A percentile compares a stretch with the other conserved stretches of the same genome.
Evolutionary conservation across 2,888 invertebrate species (phyloP).

Genomic region (Tenthredo amoena): DNA sequence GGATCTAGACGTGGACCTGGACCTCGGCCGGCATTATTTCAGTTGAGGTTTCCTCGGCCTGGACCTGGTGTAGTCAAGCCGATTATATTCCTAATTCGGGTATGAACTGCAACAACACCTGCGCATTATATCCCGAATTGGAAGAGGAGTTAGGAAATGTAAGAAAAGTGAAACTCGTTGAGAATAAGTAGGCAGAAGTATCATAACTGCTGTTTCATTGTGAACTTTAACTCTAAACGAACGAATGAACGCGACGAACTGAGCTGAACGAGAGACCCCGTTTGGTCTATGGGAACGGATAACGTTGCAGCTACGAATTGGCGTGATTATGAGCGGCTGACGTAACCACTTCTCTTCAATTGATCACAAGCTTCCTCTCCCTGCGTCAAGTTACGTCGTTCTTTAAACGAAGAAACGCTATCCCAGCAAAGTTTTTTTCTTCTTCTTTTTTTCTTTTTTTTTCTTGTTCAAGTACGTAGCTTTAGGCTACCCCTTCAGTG

Average conservation of each 20-base stretch:
- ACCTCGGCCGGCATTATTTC: not conserved
- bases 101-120: not conserved
- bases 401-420: not conserved
- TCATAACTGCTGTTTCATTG: not conserved
- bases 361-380: conserved; percentile 57
- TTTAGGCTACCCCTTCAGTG: not conserved
- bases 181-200: not conserved
- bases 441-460: not conserved
- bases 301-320: conserved; percentile 50
- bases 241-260: not conserved
- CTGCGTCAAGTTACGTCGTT: not conserved
- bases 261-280: conserved; percentile 9
- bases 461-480: not conserved
- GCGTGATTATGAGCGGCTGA: conserved; percentile 60
- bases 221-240: not conserved
- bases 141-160: not conserved
- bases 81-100: not conserved
- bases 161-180: not conserved
- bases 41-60: not conserved
- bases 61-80: not conserved
- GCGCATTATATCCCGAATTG: not conserved
- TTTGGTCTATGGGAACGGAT: conserved; percentile 37
- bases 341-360: conserved; percentile 67
- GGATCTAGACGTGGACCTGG: conserved; percentile 16
- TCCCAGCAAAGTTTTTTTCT: not conserved